phyloP scores from a whole-genome alignment of 1,140 invertebrate species.

The Steinernema feltiae region DNA sequence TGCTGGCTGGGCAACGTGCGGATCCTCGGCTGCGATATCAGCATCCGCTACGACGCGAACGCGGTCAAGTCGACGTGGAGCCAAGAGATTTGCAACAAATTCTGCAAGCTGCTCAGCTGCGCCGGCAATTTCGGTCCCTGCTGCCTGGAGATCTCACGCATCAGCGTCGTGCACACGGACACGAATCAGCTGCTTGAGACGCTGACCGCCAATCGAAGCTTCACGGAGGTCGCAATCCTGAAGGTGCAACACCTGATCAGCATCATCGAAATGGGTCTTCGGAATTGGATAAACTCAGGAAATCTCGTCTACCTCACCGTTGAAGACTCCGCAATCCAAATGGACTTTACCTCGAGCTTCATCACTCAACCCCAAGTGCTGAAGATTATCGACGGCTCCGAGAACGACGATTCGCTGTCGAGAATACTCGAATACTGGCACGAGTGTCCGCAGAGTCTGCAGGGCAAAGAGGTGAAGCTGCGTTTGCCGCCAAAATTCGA shows the following conservation, averaged over 20 bases:
- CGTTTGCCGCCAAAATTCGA: background rate
- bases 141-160: background rate
- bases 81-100: background rate
- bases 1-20: background rate
- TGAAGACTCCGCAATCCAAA: background rate
- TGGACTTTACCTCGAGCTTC: background rate
- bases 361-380: background rate
- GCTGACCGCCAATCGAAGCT: background rate
- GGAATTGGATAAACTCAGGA: conserved; percentile 8
- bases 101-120: background rate
- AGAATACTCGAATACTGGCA: background rate
- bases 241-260: background rate
- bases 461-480: background rate
- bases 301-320: background rate
- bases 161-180: background rate
- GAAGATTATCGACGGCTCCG: background rate
- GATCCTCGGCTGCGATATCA: background rate
- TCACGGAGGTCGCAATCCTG: background rate
- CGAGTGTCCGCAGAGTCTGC: background rate
- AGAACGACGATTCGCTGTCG: background rate
- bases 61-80: background rate
- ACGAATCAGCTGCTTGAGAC: background rate
- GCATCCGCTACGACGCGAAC: background rate
- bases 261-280: background rate
- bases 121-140: background rate